Base-by-base conservation (phyloP, 2,888 invertebrate species). In the Dorcus hopei region DNA sequence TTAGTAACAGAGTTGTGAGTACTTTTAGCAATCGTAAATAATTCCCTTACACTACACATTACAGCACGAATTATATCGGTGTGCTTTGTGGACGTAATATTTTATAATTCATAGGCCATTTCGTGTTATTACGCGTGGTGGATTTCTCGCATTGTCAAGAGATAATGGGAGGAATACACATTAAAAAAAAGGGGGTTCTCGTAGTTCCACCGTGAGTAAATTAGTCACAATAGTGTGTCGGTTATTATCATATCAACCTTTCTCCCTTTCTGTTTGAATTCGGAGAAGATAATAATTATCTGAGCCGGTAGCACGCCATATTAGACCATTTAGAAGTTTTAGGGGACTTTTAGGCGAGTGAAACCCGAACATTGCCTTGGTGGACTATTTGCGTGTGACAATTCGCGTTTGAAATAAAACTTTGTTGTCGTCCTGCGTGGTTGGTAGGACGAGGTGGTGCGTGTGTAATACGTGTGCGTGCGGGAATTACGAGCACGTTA, bases 11-110 rank as follows among this genome's bases (percentile, higher is more conserved):
- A 68, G 68, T 66, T 71, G 71, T 65, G 69, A 70, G 72, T 71
- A 72, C 69, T 72, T 70, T 71, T 67, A 70, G 66, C 62, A 62
- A 62, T 66, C 63, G 66, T 73, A 73, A 73, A 73, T 72, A 68
- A 71, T 69, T 66, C 65, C 58, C 61, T 48, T 60, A 58, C 61
- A 64, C 68, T 62, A 68, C 70, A 67, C 64, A 66, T 70, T 72
- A 69, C 54, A 9, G 39, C 54, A 38, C 23, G 54, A 54, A 47
- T 54, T 54, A 54, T 33, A 38, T 47, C 3, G 9, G n/a, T 9
- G 53, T 53, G 45, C 38, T 45, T 45, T 45, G 14, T 45, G 14
- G 14, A 9, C 9, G 14, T 19, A 19, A 45, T 11, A 45, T 11
- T n/a, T 45, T 45, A 45, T 45, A 45, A 33, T 45, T 14, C 42